These are phyloP conservation scores for Tragelaphus scriptus DNA, from an alignment of 2,113 vertebrate species.

Conservation along the genomic window DNA sequence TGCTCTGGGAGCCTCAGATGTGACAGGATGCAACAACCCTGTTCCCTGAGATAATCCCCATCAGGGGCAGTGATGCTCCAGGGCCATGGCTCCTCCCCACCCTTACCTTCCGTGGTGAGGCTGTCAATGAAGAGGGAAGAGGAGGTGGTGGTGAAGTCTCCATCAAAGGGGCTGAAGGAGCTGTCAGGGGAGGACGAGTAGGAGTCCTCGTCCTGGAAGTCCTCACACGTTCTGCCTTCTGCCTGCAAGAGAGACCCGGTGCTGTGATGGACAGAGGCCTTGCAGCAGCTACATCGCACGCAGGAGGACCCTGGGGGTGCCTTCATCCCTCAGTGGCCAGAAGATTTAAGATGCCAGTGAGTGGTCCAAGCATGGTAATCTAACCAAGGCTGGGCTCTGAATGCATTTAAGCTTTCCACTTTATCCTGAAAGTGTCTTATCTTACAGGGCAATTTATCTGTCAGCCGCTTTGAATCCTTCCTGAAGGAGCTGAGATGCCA, in stretches of 20 bases:
- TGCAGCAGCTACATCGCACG: rapidly evolving
- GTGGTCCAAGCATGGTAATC: not conserved
- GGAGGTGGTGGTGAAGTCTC: constrained; percentile 60
- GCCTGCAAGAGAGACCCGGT: constrained; percentile 63
- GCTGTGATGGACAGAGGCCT: not conserved
- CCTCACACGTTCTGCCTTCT: constrained; percentile 84
- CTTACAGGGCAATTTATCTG: not conserved
- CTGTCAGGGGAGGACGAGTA: constrained; percentile 71
- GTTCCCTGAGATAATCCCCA: not conserved
- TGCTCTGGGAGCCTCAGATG: not conserved
- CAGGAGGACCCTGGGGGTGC: not conserved
- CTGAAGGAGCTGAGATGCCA: not conserved
- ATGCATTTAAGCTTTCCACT: not conserved
- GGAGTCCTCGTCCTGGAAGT: constrained; percentile 77
- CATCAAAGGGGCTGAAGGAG: not conserved
- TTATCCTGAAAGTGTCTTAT: not conserved
- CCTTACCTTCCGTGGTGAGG: constrained; percentile 88
- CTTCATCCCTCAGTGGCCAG: not conserved
- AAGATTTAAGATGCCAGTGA: not conserved
- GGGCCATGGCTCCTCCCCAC: rapidly evolving
- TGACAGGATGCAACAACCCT: not conserved
- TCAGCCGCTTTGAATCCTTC: not conserved
- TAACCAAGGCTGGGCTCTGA: not conserved
- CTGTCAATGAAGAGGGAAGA: constrained; percentile 73
- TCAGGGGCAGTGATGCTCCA: rapidly evolving